A percentile compares a stretch with the other conserved stretches of the same genome.
Evolutionary conservation across 2,113 vertebrate genomes (phyloP).

Genomic region (Eubucco bourcierii): DNA sequence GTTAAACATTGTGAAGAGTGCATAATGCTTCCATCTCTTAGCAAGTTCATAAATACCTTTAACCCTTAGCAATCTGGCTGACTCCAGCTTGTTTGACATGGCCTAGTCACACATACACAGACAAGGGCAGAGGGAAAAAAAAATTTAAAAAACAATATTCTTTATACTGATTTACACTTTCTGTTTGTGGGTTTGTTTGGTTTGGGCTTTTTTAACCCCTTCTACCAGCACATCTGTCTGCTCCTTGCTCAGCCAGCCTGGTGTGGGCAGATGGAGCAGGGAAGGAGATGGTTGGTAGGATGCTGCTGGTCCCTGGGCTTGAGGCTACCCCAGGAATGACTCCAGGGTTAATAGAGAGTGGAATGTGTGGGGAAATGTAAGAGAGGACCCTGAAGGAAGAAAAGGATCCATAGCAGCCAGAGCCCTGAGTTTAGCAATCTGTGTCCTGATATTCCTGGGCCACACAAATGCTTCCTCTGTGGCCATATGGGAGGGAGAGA

Average conservation of each 20-base stretch:
- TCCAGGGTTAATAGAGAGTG: not conserved
- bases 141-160: not conserved
- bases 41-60: conserved; percentile 17
- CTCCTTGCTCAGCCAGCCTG: not conserved
- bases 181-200: not conserved
- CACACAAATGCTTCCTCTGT: not conserved
- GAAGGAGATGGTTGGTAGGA: not conserved
- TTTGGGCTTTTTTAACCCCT: not conserved
- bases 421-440: not conserved
- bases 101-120: not conserved
- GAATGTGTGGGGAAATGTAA: not conserved
- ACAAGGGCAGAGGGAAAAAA: not conserved
- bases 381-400: not conserved
- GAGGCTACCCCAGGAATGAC: not conserved
- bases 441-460: not conserved
- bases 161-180: not conserved
- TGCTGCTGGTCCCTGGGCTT: not conserved
- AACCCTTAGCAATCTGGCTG: conserved; percentile 4
- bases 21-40: conserved; percentile 31
- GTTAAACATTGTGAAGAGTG: conserved; percentile 29
- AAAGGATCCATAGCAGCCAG: not conserved
- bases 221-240: not conserved
- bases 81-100: not conserved
- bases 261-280: not conserved
- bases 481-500: not conserved